Percentiles rank a stretch among this genome's conserved stretches.
Conservation (phyloP, 1,140 invertebrate genomes). For the Oncopeltus fasciatus region DNA sequence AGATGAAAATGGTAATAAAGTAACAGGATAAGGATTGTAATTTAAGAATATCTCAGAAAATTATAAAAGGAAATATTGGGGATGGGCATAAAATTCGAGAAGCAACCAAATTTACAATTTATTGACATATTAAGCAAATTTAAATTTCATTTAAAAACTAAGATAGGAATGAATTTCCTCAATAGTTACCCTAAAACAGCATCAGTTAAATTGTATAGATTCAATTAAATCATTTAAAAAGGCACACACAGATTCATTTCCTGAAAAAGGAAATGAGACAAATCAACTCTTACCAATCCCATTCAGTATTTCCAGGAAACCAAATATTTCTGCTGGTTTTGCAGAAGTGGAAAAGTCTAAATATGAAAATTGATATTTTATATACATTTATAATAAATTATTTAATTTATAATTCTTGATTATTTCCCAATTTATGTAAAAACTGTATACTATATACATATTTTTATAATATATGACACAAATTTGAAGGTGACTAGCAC, state of each 20-base stretch:
- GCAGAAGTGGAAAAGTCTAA: slow-evolving; percentile 3
- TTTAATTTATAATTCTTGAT: neutral
- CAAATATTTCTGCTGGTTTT: neutral
- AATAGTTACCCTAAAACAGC: neutral
- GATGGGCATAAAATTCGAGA: too few relatives aligned
- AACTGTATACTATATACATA: slow-evolving; percentile 17
- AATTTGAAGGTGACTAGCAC: slow-evolving; percentile 15
- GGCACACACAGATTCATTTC: slow-evolving; percentile 6
- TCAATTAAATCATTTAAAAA: slow-evolving; percentile 2
- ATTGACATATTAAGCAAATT: slow-evolving; percentile 3
- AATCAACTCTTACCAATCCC: neutral
- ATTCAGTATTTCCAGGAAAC: neutral
- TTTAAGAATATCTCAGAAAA: too few relatives aligned
- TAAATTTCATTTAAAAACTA: slow-evolving; percentile 3
- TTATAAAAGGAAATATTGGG: too few relatives aligned
- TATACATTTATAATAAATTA: neutral
- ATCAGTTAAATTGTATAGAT: neutral
- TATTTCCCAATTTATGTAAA: slow-evolving; percentile 7
- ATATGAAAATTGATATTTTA: slow-evolving; percentile 9
- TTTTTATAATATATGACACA: slow-evolving; percentile 3
- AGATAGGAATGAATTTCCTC: slow-evolving; percentile 7
- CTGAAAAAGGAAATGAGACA: neutral
- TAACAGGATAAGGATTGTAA: too few relatives aligned
- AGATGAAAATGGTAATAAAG: too few relatives aligned
- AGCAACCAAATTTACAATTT: slow-evolving; percentile 2